A percentile compares a stretch with the other conserved stretches of the same genome.
phyloP scores from a whole-genome alignment of 2,888 invertebrate species.

The Dolichopus griseipennis region DNA sequence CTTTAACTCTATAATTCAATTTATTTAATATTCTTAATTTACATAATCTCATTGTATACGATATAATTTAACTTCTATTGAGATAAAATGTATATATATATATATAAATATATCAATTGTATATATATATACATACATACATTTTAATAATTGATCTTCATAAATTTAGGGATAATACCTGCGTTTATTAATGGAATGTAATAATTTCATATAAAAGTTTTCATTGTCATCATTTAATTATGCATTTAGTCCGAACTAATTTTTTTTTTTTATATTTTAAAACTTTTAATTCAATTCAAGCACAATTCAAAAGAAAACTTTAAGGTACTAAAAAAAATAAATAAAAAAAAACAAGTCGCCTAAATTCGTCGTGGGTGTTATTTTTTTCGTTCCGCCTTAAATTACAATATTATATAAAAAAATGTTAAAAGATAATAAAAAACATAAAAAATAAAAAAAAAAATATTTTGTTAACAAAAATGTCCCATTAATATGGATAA shows the following conservation, averaged over 20 bases:
- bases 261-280: neutral
- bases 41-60: neutral
- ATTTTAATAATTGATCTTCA: slow-evolving; percentile 1
- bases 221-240: slow-evolving; percentile 4
- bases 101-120: too few species aligned
- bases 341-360: neutral
- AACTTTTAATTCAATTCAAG: too few species aligned
- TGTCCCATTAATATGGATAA: slow-evolving; percentile 6
- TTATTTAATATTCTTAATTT: neutral
- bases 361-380: slow-evolving; percentile 1
- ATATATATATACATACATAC: too few species aligned
- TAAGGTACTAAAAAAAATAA: neutral
- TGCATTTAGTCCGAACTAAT: slow-evolving; percentile 3
- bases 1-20: neutral
- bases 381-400: slow-evolving; percentile 4
- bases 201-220: neutral
- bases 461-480: neutral
- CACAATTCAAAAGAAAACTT: too few species aligned
- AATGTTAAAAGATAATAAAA: neutral
- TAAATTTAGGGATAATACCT: neutral
- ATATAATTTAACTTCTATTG: too few species aligned
- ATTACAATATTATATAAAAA: neutral
- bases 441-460: neutral
- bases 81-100: too few species aligned
- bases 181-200: neutral